Percentiles rank a stretch among this genome's conserved stretches.
These are phyloP conservation scores for Spisula solida DNA, from an alignment of 2,888 invertebrate species.

Conservation along the genomic window DNA sequence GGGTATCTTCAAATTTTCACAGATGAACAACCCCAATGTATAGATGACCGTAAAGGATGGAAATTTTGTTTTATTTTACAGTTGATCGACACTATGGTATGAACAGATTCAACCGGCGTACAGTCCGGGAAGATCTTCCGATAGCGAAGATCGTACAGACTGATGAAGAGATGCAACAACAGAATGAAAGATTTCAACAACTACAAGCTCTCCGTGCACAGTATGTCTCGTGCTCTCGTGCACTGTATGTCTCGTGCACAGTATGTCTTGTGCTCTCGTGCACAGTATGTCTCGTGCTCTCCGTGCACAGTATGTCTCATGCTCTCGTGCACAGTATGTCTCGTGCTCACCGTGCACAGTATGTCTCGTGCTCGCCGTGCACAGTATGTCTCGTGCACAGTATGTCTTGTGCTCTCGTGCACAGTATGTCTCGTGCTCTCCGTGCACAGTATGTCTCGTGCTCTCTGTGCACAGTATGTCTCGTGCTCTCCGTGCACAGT, in stretches of 20 bases:
- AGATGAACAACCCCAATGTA: no score
- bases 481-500: no score
- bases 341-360: no score
- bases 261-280: constrained; percentile 78
- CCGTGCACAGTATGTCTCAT: no score
- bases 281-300: constrained; percentile 80
- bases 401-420: constrained; percentile 50
- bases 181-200: constrained; percentile 89
- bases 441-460: no score
- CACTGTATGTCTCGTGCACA: constrained; percentile 82
- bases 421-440: constrained; percentile 77
- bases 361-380: no score
- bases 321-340: no score
- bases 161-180: constrained; percentile 91
- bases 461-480: no score
- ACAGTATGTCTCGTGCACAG: no score
- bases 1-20: no score
- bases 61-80: constrained; percentile 84
- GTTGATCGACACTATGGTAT: constrained; percentile 93
- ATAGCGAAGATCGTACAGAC: constrained; percentile 92
- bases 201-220: constrained; percentile 82
- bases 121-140: constrained; percentile 93
- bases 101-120: constrained; percentile 92
- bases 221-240: constrained; percentile 76
- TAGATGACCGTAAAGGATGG: no score